Evolutionary conservation across 2,888 invertebrate species (phyloP).

Genomic region (Andrena flavipes): DNA sequence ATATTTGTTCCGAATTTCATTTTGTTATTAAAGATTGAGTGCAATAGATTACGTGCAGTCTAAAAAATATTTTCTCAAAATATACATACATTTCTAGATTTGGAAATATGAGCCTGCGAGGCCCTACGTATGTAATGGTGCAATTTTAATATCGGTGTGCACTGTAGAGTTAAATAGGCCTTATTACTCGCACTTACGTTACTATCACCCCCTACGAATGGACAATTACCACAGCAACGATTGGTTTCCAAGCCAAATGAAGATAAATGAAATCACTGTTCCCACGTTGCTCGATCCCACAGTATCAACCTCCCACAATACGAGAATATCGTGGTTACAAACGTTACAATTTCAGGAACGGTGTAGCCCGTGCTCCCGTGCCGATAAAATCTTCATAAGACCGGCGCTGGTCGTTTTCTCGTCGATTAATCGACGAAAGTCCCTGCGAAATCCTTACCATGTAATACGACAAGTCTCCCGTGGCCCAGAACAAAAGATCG

Average conservation of each 20-base stretch:
- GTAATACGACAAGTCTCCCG: conserved; percentile 56
- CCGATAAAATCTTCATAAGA: conserved; percentile 46
- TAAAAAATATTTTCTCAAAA: too few relatives aligned
- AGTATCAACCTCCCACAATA: not conserved
- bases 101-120: too few relatives aligned
- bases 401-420: conserved; percentile 24
- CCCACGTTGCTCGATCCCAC: not conserved
- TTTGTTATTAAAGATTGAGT: too few relatives aligned
- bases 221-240: too few relatives aligned
- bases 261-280: not conserved
- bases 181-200: not conserved
- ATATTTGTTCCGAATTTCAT: too few relatives aligned
- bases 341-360: conserved; percentile 45
- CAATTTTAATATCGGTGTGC: too few relatives aligned
- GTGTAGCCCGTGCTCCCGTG: conserved; percentile 8
- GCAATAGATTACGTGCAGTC: too few relatives aligned
- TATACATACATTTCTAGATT: too few relatives aligned
- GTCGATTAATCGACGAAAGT: conserved; percentile 59
- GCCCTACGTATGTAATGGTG: too few relatives aligned
- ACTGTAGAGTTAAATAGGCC: too few relatives aligned
- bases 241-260: not conserved
- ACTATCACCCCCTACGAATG: not conserved
- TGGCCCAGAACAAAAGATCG: conserved; percentile 48
- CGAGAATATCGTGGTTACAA: conserved; percentile 5
- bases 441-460: conserved; percentile 51